Evolutionary conservation across 2,888 invertebrate genomes (phyloP).

Genomic region (Strigamia maritima): DNA sequence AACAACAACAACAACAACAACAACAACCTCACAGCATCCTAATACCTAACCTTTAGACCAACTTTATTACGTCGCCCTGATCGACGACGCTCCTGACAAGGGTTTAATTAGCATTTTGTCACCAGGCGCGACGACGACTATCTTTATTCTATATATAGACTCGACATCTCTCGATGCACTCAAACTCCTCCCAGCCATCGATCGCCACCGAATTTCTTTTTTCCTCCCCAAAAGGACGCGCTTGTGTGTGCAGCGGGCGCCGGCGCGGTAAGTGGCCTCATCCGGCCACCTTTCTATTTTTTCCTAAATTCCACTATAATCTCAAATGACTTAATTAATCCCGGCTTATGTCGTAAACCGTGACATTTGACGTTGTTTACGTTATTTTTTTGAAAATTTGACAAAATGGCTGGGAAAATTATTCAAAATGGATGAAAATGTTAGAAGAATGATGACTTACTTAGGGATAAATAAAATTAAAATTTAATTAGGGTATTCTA

Average conservation of each 20-base stretch:
- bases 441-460: too few relatives aligned
- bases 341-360: too few relatives aligned
- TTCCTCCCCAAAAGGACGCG: neutral
- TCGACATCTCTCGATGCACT: neutral
- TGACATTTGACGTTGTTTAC: neutral
- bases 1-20: neutral
- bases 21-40: neutral
- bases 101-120: neutral
- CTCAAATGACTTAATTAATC: neutral
- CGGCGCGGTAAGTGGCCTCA: conserved; percentile 21
- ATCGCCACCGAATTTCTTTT: neutral
- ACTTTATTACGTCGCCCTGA: neutral
- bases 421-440: too few relatives aligned
- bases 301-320: neutral
- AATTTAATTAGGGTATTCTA: too few relatives aligned
- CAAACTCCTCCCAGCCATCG: neutral
- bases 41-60: neutral
- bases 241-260: neutral
- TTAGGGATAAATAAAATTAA: too few relatives aligned
- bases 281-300: neutral
- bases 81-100: neutral
- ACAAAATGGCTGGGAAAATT: too few relatives aligned
- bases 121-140: neutral
- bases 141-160: neutral
- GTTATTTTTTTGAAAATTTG: too few relatives aligned